Evolutionary conservation across 1,140 invertebrate genomes (phyloP).

Genomic region (Saccostrea echinata): DNA sequence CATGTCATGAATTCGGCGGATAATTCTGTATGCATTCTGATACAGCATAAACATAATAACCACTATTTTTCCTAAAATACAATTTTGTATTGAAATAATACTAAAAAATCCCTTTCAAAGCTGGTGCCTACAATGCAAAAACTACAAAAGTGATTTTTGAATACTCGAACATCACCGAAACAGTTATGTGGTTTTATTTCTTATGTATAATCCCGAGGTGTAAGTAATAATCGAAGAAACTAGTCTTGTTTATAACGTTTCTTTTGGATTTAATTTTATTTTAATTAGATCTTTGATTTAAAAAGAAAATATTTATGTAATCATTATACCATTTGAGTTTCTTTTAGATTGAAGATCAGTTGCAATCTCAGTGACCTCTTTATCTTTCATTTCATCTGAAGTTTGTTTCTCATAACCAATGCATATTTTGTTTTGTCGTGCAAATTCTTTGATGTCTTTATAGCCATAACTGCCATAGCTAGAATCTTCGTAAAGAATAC

Average conservation of each 20-base stretch:
- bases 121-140: too few species aligned
- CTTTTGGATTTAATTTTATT: too few species aligned
- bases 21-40: constrained; percentile 75
- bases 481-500: constrained; percentile 86
- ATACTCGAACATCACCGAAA: too few species aligned
- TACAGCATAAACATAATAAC: constrained; percentile 33
- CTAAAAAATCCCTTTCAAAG: not conserved
- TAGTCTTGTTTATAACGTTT: too few species aligned
- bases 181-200: too few species aligned
- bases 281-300: too few species aligned
- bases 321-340: not conserved
- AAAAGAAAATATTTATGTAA: not conserved
- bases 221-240: too few species aligned
- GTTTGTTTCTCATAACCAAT: constrained; percentile 37
- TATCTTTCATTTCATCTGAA: not conserved
- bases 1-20: constrained; percentile 78
- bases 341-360: not conserved
- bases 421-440: constrained; percentile 49
- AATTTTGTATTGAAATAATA: not conserved
- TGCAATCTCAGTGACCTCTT: not conserved
- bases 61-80: constrained; percentile 41
- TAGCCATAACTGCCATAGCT: constrained; percentile 84
- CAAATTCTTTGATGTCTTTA: constrained; percentile 55
- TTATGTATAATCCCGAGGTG: too few species aligned
- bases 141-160: too few species aligned